phyloP scores from a whole-genome alignment of 1,140 invertebrate species.

The Nasonia giraulti region DNA sequence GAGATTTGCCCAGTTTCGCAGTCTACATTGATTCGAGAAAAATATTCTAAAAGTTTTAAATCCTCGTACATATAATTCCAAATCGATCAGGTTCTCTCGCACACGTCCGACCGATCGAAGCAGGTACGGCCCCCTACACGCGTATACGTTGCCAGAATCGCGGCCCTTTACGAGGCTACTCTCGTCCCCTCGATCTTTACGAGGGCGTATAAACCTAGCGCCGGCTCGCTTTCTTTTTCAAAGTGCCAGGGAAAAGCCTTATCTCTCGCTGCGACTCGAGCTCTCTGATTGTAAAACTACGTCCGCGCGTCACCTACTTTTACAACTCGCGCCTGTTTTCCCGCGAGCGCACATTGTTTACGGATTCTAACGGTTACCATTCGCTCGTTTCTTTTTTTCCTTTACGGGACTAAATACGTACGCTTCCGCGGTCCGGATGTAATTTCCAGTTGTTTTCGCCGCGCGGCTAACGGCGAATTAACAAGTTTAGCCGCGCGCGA shows the following conservation, averaged over 20 bases:
- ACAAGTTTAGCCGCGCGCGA: too few relatives aligned
- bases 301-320: neutral
- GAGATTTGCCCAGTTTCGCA: neutral
- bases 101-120: too few relatives aligned
- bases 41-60: too few relatives aligned
- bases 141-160: neutral
- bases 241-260: neutral
- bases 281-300: conserved; percentile 27
- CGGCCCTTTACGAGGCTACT: conserved; percentile 16
- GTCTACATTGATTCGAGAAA: too few relatives aligned
- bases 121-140: neutral
- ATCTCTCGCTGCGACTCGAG: neutral
- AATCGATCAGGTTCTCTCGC: too few relatives aligned
- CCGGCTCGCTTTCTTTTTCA: neutral
- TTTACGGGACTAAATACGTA: too few relatives aligned
- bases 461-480: too few relatives aligned
- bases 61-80: too few relatives aligned
- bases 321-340: neutral
- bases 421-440: too few relatives aligned
- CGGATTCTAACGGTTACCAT: too few relatives aligned
- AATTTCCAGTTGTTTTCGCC: too few relatives aligned
- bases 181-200: conserved; percentile 36
- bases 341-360: neutral
- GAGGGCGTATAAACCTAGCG: conserved; percentile 1
- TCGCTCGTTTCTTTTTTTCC: too few relatives aligned